Base-by-base conservation (phyloP, 2,888 invertebrate genomes). In the Pristionchus maxplancki region DNA sequence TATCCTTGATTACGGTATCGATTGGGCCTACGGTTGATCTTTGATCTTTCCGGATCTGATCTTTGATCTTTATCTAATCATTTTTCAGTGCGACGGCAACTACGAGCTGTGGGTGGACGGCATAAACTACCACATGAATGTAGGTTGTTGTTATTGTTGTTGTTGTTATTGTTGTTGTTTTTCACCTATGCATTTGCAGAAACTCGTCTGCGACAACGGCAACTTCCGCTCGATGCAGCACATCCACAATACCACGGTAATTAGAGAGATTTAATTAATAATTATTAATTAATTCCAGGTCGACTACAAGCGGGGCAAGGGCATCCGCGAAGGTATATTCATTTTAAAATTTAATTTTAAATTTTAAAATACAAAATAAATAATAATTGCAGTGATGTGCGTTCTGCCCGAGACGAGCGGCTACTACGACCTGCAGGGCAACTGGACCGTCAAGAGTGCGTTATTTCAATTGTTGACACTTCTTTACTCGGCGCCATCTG, bases 101-200 rank as follows among this genome's bases (percentile, higher is more conserved):
- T 20, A 28, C 48, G 78, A 78, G n/a, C 78, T 78, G n/a, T 44
- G 28, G n/a, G 78, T 78, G 48, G 48, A 78, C 48, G 78, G 78
- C 78, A 78, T 48, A 13, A 78, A 44, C 28, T 78, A 17, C 44
- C 0, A 8, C 1, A 78, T 78, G 78, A 78, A 78, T 44, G 78
- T 78, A 0, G 9, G 44, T 48, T 78, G 28, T 17, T n/a, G 20
- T 64, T 64, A 28, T 71, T 34, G 9, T 2, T 20, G 20, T 13
- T 71, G 1, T 13, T 13, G 37, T 13, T 31, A 64, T 13, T 67
- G 11, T 13, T 34, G 15, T 15, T n/a, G 34, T 3, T 58, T n/a
- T 5, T n/a, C 15, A 58, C 5, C 20, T 58, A 58, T 13, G 5
- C 15, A 17, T 58, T 17, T 37, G 37, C 71, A 78, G 78, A 78